Conservation (phyloP, 2,888 invertebrate genomes). For the Drosophila neutralis region DNA sequence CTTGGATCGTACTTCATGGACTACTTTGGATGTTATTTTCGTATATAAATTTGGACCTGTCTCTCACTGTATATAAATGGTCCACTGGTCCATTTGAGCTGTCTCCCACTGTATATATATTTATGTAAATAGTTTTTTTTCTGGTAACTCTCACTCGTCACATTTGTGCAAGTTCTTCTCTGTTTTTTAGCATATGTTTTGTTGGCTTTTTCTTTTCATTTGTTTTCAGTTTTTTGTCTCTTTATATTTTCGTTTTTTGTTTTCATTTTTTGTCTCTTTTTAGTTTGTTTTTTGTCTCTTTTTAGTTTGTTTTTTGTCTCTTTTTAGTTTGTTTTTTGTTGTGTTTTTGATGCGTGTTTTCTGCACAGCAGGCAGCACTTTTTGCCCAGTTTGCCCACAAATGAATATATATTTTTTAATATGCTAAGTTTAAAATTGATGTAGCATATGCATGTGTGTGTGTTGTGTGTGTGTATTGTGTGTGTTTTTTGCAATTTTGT, state of each 20-base stretch:
- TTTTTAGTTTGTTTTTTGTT: neutral
- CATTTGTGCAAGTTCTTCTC: constrained; percentile 3
- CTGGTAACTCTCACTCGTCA: constrained; percentile 1
- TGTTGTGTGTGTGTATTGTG: neutral
- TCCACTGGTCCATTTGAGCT: too few species aligned
- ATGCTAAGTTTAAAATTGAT: constrained; percentile 37
- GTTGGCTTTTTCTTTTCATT: constrained; percentile 7
- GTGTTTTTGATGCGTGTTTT: constrained; percentile 15
- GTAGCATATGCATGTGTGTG: neutral
- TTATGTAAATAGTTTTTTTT: constrained; percentile 2
- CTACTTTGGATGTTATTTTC: too few species aligned
- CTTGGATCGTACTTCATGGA: too few species aligned
- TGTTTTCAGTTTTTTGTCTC: constrained; percentile 3
- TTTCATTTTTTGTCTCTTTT: constrained; percentile 4
- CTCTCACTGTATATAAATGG: too few species aligned
- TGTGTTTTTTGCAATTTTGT: constrained; percentile 25
- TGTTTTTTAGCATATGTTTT: neutral
- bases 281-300: neutral
- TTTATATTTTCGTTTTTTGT: neutral
- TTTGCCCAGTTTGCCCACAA: constrained; percentile 40
- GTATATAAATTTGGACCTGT: too few species aligned
- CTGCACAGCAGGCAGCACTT: constrained; percentile 68
- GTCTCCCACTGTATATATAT: too few species aligned
- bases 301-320: neutral
- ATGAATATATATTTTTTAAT: constrained; percentile 58